Base-by-base conservation (phyloP, 2,888 invertebrate genomes). In the Neocrepidodera transversa region DNA sequence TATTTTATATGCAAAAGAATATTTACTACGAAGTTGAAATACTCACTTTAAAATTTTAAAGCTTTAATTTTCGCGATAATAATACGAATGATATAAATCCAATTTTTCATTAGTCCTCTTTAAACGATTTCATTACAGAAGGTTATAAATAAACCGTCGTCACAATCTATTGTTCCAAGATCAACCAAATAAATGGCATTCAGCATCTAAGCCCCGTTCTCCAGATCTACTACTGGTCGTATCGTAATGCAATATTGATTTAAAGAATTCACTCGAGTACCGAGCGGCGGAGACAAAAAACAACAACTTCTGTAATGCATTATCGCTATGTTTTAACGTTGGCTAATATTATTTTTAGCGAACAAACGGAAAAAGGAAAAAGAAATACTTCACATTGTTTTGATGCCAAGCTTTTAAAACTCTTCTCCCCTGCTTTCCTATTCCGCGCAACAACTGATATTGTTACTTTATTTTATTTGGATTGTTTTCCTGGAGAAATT, bases 331-430 rank as follows among this genome's bases (percentile, higher is more conserved):
- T 68, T 68, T 69, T 66, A 69, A 68, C 66, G 62, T 66, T 62
- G 62, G 76, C 75, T 74, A 78, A 78, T 77, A 77, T 78, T 77
- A 78, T 78, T 77, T 76, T 76, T 76, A 76, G 73, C 71, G 71
- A 72, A 74, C 68, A 71, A 73, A 69, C 65, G 61, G 69, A 69
- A 66, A 71, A 68, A 71, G 64, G 68, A 69, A 74, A 68, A 72
- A 70, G 69, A 72, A 73, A 71, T 67, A 60, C 70, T 68, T 66
- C 67, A 68, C 74, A 74, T 76, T 76, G 76, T 77, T 77, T 77
- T 77, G 75, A 76, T 76, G 75, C 75, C 74, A 71, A 69, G 74
- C 74, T 75, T 73, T 72, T 72, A 72, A 72, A 75, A 72, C 67
- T 70, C 67, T 48, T 48, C 54, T 49, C 54, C 54, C 47, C 45